Conservation (phyloP, 2,888 invertebrate species). For the Phoronis australis region DNA sequence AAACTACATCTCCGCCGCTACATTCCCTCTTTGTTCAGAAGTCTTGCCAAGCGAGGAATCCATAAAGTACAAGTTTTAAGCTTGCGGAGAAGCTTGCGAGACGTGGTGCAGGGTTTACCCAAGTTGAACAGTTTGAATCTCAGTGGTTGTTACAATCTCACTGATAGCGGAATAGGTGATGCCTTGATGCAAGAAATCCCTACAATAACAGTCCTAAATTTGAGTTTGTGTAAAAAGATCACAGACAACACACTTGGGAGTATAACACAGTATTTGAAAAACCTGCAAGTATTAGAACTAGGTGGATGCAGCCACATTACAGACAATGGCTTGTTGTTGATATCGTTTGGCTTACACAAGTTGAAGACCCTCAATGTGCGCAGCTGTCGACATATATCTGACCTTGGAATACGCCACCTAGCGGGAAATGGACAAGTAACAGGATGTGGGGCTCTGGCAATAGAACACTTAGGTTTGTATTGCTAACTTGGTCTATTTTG, state of each 20-base stretch:
- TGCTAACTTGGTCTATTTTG: no score
- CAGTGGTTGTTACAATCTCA: constrained; percentile 89
- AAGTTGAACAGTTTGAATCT: constrained; percentile 82
- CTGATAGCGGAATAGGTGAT: constrained; percentile 76
- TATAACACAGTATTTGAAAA: constrained; percentile 76
- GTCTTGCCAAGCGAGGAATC: constrained; percentile 80
- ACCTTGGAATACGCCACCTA: constrained; percentile 81
- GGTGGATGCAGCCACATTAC: constrained; percentile 90
- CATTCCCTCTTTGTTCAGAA: constrained; percentile 77
- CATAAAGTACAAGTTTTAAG: constrained; percentile 84
- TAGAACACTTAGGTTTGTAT: constrained; percentile 81
- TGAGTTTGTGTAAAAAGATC: constrained; percentile 90
- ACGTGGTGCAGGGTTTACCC: constrained; percentile 78
- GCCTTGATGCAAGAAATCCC: constrained; percentile 73
- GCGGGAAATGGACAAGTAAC: constrained; percentile 57
- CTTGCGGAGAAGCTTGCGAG: constrained; percentile 72
- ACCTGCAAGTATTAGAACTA: constrained; percentile 79
- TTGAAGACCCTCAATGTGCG: constrained; percentile 78
- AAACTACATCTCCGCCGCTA: constrained; percentile 76
- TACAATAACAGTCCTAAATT: constrained; percentile 73
- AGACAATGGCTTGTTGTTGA: constrained; percentile 76
- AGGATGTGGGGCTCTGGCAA: constrained; percentile 58
- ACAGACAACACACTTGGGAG: constrained; percentile 82
- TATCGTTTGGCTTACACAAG: constrained; percentile 82
- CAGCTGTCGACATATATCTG: constrained; percentile 89